Base-by-base conservation (phyloP, 2,888 invertebrate genomes). In the Micropterix aruncella region DNA sequence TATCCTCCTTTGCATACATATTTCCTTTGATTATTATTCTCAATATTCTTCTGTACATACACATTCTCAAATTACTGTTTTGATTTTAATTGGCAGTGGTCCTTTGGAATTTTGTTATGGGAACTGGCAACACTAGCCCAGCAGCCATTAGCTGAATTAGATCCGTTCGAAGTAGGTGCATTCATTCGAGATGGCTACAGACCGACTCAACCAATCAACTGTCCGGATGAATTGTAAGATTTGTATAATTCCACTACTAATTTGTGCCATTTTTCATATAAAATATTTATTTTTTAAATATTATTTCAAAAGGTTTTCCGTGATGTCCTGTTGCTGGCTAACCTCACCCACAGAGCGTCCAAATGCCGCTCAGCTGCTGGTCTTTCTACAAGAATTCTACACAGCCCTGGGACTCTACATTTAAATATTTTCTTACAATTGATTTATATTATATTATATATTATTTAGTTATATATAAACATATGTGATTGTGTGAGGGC, bases 41-140 rank as follows among this genome's bases (percentile, higher is more conserved):
- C n/a, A n/a, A n/a, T n/a, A n/a, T n/a, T n/a, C n/a, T n/a, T n/a
- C n/a, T n/a, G n/a, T n/a, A n/a, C n/a, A n/a, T n/a, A n/a, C n/a
- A n/a, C n/a, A n/a, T n/a, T n/a, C n/a, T n/a, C n/a, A n/a, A n/a
- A n/a, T n/a, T n/a, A n/a, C n/a, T n/a, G n/a, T n/a, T n/a, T n/a
- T n/a, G n/a, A n/a, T n/a, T n/a, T n/a, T n/a, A n/a, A n/a, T 27
- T 27, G 12, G 44, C 59, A 90, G 83, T 95, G 95, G 95, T 83
- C 92, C 3, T 86, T 92, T 64, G 95, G 94, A n/a, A 87, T 95
- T 42, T 77, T 90, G 7, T 70, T 95, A 50, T 95, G 95, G 95
- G 95, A 95, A 65, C 65, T 95, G 57, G 81, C 89, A 51, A 94
- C 94, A 2, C 68, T 92, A 54, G 93, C 89, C 2, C 86, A 90